Base-by-base conservation (phyloP, 1,140 invertebrate species). In the Drosophila obscura region DNA sequence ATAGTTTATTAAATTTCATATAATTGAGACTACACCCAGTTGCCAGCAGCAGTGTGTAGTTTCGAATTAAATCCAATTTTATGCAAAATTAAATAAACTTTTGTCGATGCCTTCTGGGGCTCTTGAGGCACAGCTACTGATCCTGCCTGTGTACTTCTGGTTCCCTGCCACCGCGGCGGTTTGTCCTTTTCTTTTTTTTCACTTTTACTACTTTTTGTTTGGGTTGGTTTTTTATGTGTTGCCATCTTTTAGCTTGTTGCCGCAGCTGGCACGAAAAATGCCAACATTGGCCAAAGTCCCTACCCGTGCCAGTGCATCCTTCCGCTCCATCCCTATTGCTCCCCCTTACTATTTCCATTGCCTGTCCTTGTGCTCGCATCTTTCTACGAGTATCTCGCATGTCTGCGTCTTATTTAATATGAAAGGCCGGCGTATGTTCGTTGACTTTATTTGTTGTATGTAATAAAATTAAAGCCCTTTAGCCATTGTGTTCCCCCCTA, bases 391-490 rank as follows among this genome's bases (percentile, higher is more conserved):
- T 39, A 5, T 39, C 15, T 48, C 28, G 48, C 43, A 51, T 77
- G 50, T 63, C 53, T 68, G 83, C 73, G 53, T 79, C 78, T 87
- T 88, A 88, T 87, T 87, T 88, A 87, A 88, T 87, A 88, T 87
- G 75, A 63, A 63, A 60, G 71, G 48, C 75, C 75, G 75, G 72
- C 80, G 76, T 79, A 73, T 88, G 83, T 88, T 80, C 79, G 83
- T 89, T 83, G 83, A 88, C 80, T 88, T 88, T 88, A 88, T 88
- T 88, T 88, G 83, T 73, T 85, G 80, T 88, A 74, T 88, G 83
- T 88, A 88, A 88, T 88, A 88, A 88, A 88, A 88, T 88, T 88
- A 88, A 88, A 88, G 83, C 83, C 83, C 83, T 88, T 88, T 88
- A 88, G 83, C 83, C 87, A 85, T 85, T 85, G 82, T 85, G 81